Evolutionary conservation across 2,113 vertebrate genomes (phyloP).

Genomic region (Hemicordylus capensis): DNA sequence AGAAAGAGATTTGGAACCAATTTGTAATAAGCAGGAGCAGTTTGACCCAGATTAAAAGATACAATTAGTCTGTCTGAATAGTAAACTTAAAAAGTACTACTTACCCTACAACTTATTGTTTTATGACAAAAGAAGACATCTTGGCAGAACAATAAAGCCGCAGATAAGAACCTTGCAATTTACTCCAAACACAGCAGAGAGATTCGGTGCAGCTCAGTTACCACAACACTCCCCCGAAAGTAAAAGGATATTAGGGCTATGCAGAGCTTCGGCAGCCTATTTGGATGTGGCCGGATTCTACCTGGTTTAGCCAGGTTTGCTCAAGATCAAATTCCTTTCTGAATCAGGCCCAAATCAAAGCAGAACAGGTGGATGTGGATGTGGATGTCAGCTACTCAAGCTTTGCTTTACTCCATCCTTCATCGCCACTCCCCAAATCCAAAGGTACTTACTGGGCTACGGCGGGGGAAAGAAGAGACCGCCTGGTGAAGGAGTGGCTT

Average conservation of each 20-base stretch:
- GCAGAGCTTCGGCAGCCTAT: too few species aligned
- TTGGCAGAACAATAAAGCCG: constrained; percentile 77
- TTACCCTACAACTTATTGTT: constrained; percentile 81
- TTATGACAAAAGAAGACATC: constrained; percentile 79
- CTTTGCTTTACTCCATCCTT: too few species aligned
- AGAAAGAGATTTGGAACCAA: constrained; percentile 68
- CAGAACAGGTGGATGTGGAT: too few species aligned
- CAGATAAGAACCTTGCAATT: constrained; percentile 78
- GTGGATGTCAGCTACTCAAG: too few species aligned
- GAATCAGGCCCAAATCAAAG: too few species aligned
- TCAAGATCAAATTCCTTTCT: too few species aligned
- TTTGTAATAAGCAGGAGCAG: constrained; percentile 82
- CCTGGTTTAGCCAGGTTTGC: too few species aligned
- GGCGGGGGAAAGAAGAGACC: too few species aligned
- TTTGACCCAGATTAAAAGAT: constrained; percentile 87
- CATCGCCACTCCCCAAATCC: too few species aligned
- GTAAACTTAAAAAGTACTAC: constrained; percentile 82
- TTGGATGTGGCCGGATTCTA: too few species aligned
- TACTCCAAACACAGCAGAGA: constrained; percentile 57
- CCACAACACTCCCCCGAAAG: constrained; percentile 44
- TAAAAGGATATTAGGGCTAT: background rate
- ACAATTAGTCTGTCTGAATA: constrained; percentile 85
- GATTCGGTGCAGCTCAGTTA: constrained; percentile 21
- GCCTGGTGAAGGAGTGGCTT: too few species aligned
- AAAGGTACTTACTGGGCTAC: too few species aligned